phyloP scores from a whole-genome alignment of 2,113 vertebrate species.

The chimpanzee (Pan troglodytes) region DNA sequence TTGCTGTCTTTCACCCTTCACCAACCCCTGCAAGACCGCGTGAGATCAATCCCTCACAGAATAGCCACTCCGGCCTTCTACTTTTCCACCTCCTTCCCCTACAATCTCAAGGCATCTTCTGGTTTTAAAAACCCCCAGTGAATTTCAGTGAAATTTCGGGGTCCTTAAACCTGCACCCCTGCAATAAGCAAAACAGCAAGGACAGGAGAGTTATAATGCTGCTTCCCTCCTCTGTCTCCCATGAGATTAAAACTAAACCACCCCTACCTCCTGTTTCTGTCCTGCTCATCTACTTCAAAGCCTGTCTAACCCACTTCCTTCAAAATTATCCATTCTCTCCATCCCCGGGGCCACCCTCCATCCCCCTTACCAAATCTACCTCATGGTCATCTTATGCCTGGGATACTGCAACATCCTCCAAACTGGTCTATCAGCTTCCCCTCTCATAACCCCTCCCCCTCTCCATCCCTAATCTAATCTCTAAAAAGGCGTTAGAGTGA shows the following conservation, averaged over 20 bases:
- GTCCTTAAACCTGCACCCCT: neutral
- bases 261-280: neutral
- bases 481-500: neutral
- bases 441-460: neutral
- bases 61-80: neutral
- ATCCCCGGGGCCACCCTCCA: neutral
- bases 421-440: neutral
- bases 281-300: neutral
- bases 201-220: accelerated
- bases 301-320: neutral
- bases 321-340: neutral
- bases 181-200: neutral
- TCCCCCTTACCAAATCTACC: neutral
- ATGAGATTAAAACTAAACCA: neutral
- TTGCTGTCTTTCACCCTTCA: neutral
- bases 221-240: neutral
- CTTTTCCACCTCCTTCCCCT: neutral
- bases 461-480: neutral
- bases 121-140: neutral
- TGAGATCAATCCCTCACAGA: neutral
- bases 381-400: neutral
- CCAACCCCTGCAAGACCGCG: accelerated
- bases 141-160: neutral
- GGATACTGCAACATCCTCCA: neutral
- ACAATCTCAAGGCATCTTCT: neutral